These are phyloP conservation scores for Pristionchus mayeri DNA, from an alignment of 2,888 invertebrate species.

Conservation along the genomic window DNA sequence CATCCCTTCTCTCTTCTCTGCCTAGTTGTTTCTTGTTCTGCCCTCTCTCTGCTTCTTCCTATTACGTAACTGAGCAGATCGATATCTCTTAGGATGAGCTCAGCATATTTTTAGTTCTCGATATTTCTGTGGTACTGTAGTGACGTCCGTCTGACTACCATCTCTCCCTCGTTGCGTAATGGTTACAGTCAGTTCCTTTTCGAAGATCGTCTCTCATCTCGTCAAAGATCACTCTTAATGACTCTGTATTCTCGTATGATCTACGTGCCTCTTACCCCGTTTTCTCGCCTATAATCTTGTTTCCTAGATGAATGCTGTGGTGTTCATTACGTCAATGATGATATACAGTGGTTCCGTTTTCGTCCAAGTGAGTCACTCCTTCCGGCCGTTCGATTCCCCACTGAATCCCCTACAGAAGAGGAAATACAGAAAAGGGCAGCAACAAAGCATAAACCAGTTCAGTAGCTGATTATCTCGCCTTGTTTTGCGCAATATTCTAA, in stretches of 20 bases:
- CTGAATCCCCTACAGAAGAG: no score
- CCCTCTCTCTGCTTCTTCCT: conserved; percentile 9
- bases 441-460: no score
- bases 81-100: no score
- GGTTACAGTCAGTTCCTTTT: neutral
- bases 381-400: neutral
- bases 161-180: neutral
- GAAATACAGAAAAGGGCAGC: no score
- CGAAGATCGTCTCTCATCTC: neutral
- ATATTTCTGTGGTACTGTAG: neutral
- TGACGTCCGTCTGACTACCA: neutral
- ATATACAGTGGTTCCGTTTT: conserved; percentile 43
- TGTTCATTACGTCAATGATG: conserved; percentile 44
- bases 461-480: neutral
- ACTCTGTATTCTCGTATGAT: neutral
- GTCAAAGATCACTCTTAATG: neutral
- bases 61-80: conserved; percentile 15
- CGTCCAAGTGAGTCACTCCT: conserved; percentile 9
- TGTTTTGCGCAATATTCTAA: neutral
- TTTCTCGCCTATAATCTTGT: neutral
- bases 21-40: conserved; percentile 6
- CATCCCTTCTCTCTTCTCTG: conserved; percentile 36
- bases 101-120: neutral
- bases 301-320: conserved; percentile 28
- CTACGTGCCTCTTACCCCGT: neutral